Base-by-base conservation (phyloP, 2,888 invertebrate genomes). In the Sinodicranocentrus sp. region DNA sequence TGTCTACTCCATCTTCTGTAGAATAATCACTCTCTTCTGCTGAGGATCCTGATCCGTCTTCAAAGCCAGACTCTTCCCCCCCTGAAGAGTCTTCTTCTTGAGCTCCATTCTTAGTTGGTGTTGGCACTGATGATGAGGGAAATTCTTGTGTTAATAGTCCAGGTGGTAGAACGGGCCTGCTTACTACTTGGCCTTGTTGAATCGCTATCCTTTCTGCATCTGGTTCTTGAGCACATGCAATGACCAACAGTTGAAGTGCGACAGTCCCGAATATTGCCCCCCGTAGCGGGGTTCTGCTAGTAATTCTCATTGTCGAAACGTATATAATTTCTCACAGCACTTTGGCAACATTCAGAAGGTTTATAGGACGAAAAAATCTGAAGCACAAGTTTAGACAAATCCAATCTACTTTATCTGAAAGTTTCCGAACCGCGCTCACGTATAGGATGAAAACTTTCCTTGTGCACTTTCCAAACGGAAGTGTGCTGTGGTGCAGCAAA, bases 141-240 rank as follows among this genome's bases (percentile, higher is more conserved):
- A 54, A 43, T 44, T n/a, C 73, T 33, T 21, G 25, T 8, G 5
- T 44, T 25, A 1, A 15, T 59, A 26, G 19, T 1, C 25, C 25
- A 25, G 21, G 17, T 28, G 23, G 26, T 61, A 39, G 33, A 6
- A 10, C 59, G 6, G 63, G 25, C 17, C 54, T 28, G 23, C 44
- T 25, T 15, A 79, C 25, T 26, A 79, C 63, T 71, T 63, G 48
- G 2, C 79, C 79, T 63, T 71, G 19, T 39, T 57, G 26, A 52
- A 79, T 23, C 10, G 33, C 63, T 79, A 79, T 79, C 52, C 48
- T 61, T 26, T 79, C 79, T 61, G 71, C 79, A 71, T 79, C 79
- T 21, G 15, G 71, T 39, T 79, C 71, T 26, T 44, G 43, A 13
- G 26, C 68, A 3, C 10, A 1, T 15, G 17, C 26, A 39, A 65